Base-by-base conservation (phyloP, 2,113 vertebrate genomes). In the Bujurquina vittata region DNA sequence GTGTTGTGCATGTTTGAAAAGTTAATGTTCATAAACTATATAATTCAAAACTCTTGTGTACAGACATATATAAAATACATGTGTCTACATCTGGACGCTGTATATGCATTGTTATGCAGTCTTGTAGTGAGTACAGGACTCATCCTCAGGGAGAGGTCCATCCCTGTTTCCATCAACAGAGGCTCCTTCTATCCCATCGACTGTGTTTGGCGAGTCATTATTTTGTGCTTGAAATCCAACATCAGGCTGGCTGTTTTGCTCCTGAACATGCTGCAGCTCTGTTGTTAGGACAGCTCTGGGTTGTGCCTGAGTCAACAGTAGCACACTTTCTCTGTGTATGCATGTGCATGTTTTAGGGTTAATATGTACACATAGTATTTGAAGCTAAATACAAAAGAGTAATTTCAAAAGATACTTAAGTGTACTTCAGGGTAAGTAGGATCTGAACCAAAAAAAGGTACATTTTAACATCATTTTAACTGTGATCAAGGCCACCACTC, bases 181-280 rank as follows among this genome's bases (percentile, higher is more conserved):
- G 61, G 60, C 46, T 81, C 55, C 65, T 35, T 77, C 57, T 69
- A 75, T 54, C 54, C 77, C 78, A 86, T 91, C 83, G 73, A 83
- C 75, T 62, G 52, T 67, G 65, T 80, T 55, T 76, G 65, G 58
- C 81, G 90, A 87, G 74, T 87, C 87, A 85, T 65, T 33, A 65
- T 54, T 40, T 75, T 82, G 80, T 60, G 77, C 61, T 54, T 40
- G 62, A 62, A 18, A 80, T 40, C 62, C 46, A n/a, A 75, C 60
- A 88, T 81, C 62, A 73, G 60, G 4, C 60, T 52, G 4, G 74
- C 46, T 60, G 57, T 60, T 75, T 35, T 61, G 54, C 54, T 77
- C 61, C 43, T 40, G 59, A 87, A 26, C 54, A 23, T 77, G 61
- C 46, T 73, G 72, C 73, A 60, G 54, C 10, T 37, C 65, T 81